A percentile compares a stretch with the other conserved stretches of the same genome.
These are phyloP conservation scores for Gasterosteus aculeatus DNA, from an alignment of 2,113 vertebrate genomes.

Conservation along the genomic window DNA sequence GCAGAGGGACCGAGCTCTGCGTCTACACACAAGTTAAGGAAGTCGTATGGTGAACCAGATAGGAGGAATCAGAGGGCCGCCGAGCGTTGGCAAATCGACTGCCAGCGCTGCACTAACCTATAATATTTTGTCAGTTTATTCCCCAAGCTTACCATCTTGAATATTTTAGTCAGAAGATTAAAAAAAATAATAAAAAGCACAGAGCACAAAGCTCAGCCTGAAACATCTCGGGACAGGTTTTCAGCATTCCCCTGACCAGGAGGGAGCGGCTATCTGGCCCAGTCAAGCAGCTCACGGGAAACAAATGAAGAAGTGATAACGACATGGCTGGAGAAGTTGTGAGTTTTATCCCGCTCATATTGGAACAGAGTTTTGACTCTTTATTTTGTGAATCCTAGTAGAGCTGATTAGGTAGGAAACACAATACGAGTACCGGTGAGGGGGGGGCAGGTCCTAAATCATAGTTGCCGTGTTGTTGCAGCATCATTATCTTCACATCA, in stretches of 20 bases:
- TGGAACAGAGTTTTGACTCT: slow-evolving; percentile 1
- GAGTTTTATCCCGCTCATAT: neutral
- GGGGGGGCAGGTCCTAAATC: slow-evolving; percentile 3
- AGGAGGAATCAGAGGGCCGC: slow-evolving; percentile 5
- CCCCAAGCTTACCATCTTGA: slow-evolving; percentile 13
- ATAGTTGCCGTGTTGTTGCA: slow-evolving; percentile 50
- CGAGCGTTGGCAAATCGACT: slow-evolving; percentile 29
- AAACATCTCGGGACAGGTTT: neutral
- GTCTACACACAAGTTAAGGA: slow-evolving; percentile 6
- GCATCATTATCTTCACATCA: slow-evolving; percentile 59
- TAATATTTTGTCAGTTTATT: slow-evolving; percentile 42
- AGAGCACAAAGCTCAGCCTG: neutral
- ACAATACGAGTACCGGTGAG: slow-evolving; percentile 6
- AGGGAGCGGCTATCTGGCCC: neutral
- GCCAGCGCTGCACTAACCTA: slow-evolving; percentile 17
- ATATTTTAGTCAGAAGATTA: slow-evolving; percentile 20
- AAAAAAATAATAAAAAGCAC: too few species aligned
- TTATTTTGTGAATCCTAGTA: slow-evolving; percentile 27
- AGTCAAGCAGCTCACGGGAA: neutral
- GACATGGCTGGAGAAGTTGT: neutral
- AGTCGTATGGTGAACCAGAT: slow-evolving; percentile 5
- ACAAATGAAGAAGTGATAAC: neutral
- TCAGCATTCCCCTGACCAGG: neutral
- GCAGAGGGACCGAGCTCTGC: neutral
- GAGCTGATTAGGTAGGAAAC: slow-evolving; percentile 15